Evolutionary conservation across 2,888 invertebrate genomes (phyloP), one percentile per base, ranked within the genome.

Genomic region (Hirtodrosophila alboralis): DNA sequence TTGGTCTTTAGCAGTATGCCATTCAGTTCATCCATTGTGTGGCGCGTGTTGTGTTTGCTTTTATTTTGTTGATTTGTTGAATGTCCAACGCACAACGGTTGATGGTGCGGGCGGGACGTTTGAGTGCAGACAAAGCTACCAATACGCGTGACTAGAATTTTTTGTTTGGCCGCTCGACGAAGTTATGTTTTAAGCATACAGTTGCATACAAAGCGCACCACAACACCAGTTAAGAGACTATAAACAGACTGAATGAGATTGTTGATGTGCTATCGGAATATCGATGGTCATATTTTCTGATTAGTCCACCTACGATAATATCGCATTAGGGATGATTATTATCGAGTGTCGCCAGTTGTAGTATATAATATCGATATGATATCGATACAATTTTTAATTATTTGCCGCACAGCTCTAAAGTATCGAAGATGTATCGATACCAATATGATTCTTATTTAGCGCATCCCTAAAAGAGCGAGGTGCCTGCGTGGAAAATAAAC

Each of bases 1-100:
- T 77, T 92, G 91, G 86, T 91, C 90, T 86, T 91, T 77, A 79
- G 92, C 90, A 91, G 72, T 68, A 91, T 89, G 44, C 86, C 84
- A 61, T 81, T 89, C 18, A 91, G 77, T 63, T 90, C 90, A 18
- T 90, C 89, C 90, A 90, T 91, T 54, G 53, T 76, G 45, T 47
- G 31, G 57, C 44, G 71, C 23, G 53, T 60, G 51, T 61, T 52
- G 44, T 49, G 8, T 4, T 70, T 73, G 23, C 56, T 38, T 51
- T 49, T 51, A 33, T 13, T 56, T 49, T 44, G 13, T 62, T 18
- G 49, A 23, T 53, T 62, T 48, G 18, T 58, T 56, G 26, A 18
- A 40, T 44, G 26, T 28, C 43, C 59, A 18, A 40, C 21, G 36
- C 21, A 31, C n/a, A n/a, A n/a, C n/a, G 31, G 16, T 40, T 53